Evolutionary conservation across 1,140 invertebrate species (phyloP).

Genomic region (Hylyphantes graminicola): DNA sequence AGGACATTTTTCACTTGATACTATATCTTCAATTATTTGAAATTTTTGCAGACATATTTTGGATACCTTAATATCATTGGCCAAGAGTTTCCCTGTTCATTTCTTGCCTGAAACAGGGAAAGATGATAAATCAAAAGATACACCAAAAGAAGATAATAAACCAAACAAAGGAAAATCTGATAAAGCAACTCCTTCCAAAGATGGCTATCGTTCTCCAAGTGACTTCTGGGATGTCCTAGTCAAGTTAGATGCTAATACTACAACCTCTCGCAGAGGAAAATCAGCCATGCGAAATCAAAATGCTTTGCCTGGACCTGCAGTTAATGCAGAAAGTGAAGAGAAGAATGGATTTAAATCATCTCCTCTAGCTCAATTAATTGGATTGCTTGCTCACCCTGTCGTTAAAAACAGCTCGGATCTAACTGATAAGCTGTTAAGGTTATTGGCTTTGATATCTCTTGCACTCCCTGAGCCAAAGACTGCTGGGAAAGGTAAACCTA

Average conservation of each 20-base stretch:
- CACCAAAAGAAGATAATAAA: slow-evolving; percentile 67
- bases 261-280: slow-evolving; percentile 78
- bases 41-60: slow-evolving; percentile 76
- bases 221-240: slow-evolving; percentile 87
- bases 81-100: slow-evolving; percentile 84
- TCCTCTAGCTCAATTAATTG: slow-evolving; percentile 82
- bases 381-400: slow-evolving; percentile 84
- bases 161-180: slow-evolving; percentile 45
- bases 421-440: slow-evolving; percentile 82
- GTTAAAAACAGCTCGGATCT: slow-evolving; percentile 81
- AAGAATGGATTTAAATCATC: slow-evolving; percentile 75
- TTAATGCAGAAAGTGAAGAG: slow-evolving; percentile 59
- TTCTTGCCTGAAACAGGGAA: slow-evolving; percentile 76
- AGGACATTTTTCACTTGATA: not conserved
- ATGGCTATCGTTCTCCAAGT: slow-evolving; percentile 62
- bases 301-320: slow-evolving; percentile 3
- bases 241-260: slow-evolving; percentile 72
- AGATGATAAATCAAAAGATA: slow-evolving; percentile 62
- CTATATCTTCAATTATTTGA: not conserved
- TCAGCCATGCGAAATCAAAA: slow-evolving; percentile 74
- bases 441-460: slow-evolving; percentile 83
- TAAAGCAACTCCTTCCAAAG: not conserved
- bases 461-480: slow-evolving; percentile 75
- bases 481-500: slow-evolving; percentile 31
- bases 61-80: slow-evolving; percentile 83